Percentiles rank a stretch among this genome's conserved stretches.
Evolutionary conservation across 1,140 invertebrate species (phyloP).

Genomic region (Panulirus ornatus): DNA sequence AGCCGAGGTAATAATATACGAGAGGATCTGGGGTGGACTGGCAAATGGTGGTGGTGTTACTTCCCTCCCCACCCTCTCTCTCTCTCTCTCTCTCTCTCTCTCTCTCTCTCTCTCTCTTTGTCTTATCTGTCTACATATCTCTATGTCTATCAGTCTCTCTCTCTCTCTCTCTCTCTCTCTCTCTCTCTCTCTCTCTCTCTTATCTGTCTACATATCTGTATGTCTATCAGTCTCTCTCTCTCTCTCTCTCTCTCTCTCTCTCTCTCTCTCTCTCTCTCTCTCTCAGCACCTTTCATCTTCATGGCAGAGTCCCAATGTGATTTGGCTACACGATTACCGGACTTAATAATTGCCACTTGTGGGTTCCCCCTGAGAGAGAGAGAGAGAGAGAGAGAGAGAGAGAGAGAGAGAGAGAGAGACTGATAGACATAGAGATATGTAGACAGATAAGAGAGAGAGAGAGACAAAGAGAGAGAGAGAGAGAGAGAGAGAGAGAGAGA

Average conservation of each 20-base stretch:
- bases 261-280: conserved; percentile 28
- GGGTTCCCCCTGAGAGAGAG: neutral
- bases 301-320: neutral
- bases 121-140: neutral
- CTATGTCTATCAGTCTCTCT: neutral
- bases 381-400: neutral
- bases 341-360: neutral
- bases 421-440: neutral
- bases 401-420: neutral
- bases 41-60: neutral
- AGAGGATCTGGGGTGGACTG: neutral
- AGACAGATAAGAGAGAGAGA: neutral
- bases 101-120: neutral
- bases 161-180: conserved; percentile 19
- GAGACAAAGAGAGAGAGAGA: no score
- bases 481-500: no score
- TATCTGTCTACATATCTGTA: conserved; percentile 7
- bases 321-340: conserved; percentile 5
- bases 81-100: neutral
- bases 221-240: conserved; percentile 10
- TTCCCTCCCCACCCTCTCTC: neutral
- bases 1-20: neutral
- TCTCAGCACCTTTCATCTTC: neutral
- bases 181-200: neutral
- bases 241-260: conserved; percentile 8